Percentiles rank a stretch among this genome's conserved stretches.
Evolutionary conservation across 2,113 vertebrate genomes (phyloP).

Genomic region (Hyla sarda): DNA sequence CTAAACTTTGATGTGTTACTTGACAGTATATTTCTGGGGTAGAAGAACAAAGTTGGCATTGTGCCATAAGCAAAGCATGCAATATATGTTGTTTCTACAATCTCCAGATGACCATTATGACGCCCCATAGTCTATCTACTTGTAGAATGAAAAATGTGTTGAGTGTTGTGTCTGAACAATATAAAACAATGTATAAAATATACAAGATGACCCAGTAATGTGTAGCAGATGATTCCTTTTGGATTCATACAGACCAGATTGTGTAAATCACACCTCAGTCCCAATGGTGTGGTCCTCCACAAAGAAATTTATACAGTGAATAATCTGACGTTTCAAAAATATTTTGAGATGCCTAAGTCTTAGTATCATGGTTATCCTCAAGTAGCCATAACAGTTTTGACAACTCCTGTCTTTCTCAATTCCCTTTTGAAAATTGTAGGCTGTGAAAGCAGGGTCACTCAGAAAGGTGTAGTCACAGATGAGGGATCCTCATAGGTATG

Average conservation of each 20-base stretch:
- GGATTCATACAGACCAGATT: neutral
- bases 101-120: neutral
- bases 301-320: neutral
- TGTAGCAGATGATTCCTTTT: constrained; percentile 6
- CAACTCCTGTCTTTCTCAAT: neutral
- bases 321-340: constrained; percentile 7
- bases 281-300: neutral
- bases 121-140: neutral
- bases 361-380: neutral
- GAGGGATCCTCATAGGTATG: neutral
- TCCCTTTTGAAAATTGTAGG: neutral
- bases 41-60: neutral
- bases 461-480: neutral
- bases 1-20: neutral
- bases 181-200: too few species aligned
- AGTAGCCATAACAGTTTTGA: constrained; percentile 21
- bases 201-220: neutral
- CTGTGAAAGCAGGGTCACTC: neutral
- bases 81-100: neutral
- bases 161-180: neutral
- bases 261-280: neutral
- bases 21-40: neutral
- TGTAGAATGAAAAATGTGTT: neutral
- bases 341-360: neutral
- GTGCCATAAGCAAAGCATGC: neutral